A percentile compares a stretch with the other conserved stretches of the same genome.
Evolutionary conservation across 2,113 vertebrate species (phyloP).

Genomic region (Lophura nycthemera): DNA sequence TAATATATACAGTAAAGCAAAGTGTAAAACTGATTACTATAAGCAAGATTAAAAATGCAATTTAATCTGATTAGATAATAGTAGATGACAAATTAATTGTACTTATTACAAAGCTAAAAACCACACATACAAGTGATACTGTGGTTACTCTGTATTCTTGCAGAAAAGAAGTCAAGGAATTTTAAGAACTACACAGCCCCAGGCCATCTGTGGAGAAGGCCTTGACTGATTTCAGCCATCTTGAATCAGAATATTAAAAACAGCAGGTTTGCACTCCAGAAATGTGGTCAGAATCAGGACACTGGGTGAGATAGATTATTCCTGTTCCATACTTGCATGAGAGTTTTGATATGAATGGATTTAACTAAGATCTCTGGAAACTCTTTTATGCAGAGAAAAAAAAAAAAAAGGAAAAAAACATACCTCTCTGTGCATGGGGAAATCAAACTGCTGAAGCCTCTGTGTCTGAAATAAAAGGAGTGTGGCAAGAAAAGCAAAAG

Average conservation of each 20-base stretch:
- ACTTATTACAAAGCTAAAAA: neutral
- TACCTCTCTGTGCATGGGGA: neutral
- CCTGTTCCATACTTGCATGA: neutral
- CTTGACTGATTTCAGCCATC: neutral
- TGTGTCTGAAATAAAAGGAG: neutral
- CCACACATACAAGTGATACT: neutral
- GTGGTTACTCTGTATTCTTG: neutral
- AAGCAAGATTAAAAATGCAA: neutral
- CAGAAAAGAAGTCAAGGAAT: neutral
- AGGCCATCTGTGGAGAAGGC: neutral
- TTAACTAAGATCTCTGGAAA: neutral
- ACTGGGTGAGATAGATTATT: neutral
- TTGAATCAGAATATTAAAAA: neutral
- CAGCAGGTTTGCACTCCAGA: neutral
- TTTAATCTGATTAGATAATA: neutral
- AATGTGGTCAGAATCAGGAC: neutral
- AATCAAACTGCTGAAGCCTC: constrained; percentile 45
- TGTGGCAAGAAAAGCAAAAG: neutral
- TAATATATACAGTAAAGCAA: neutral
- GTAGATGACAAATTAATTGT: neutral
- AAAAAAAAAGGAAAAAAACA: neutral
- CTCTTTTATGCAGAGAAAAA: neutral
- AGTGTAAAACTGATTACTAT: neutral
- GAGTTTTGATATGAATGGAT: neutral
- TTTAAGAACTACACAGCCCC: neutral